phyloP scores from a whole-genome alignment of 2,888 invertebrate species.

The Vannuccia rotundouncinata region DNA sequence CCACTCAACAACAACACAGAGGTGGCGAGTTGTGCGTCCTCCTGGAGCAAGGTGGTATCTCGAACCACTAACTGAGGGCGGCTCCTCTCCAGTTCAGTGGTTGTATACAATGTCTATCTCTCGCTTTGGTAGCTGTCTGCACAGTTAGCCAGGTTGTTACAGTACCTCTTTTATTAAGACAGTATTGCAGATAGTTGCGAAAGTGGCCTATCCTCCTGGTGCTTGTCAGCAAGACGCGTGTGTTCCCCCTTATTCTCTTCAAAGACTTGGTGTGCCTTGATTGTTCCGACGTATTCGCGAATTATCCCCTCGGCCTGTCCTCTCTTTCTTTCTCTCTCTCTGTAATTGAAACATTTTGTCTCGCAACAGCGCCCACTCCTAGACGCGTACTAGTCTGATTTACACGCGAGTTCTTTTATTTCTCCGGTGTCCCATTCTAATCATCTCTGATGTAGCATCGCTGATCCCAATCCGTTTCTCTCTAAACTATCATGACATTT shows the following conservation, averaged over 20 bases:
- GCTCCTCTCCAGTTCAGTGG: too few species aligned
- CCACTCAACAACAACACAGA: background rate
- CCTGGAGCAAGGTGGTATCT: background rate
- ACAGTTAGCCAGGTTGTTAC: background rate
- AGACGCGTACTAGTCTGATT: background rate
- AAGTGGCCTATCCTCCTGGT: too few species aligned
- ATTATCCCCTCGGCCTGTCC: too few species aligned
- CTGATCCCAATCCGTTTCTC: background rate
- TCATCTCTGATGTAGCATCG: background rate
- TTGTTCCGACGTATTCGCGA: background rate
- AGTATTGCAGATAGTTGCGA: too few species aligned
- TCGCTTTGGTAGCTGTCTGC: background rate
- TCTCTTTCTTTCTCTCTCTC: slow-evolving; percentile 4
- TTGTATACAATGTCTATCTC: background rate
- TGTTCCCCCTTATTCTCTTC: too few species aligned
- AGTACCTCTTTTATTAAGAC: background rate
- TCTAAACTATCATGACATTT: background rate
- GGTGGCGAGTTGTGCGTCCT: background rate
- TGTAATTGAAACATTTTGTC: background rate
- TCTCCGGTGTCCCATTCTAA: background rate
- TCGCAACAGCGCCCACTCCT: background rate
- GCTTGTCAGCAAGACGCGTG: too few species aligned
- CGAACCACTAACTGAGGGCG: background rate
- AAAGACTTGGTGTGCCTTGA: too few species aligned
- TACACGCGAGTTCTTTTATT: background rate